Evolutionary conservation across 2,888 invertebrate genomes (phyloP).

Genomic region (Apoda limacodes): DNA sequence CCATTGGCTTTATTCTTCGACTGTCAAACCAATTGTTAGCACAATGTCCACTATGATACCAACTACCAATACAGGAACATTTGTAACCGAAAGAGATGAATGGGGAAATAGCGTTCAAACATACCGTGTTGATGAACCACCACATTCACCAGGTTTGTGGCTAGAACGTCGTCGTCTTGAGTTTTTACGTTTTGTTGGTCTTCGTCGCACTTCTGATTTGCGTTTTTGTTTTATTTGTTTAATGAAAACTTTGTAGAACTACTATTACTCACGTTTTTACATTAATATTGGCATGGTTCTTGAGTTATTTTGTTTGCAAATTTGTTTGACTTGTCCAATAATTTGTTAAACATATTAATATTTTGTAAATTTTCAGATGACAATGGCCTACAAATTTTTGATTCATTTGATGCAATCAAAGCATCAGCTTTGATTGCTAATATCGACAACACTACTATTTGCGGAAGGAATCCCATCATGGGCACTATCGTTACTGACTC

Average conservation of each 20-base stretch:
- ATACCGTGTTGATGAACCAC: constrained; percentile 66
- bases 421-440: constrained; percentile 72
- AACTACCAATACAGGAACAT: constrained; percentile 40
- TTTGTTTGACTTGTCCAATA: neutral
- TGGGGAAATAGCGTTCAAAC: constrained; percentile 63
- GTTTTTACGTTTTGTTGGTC: constrained; percentile 39
- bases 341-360: neutral
- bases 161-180: constrained; percentile 55
- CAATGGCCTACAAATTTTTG: constrained; percentile 58
- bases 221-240: constrained; percentile 21
- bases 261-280: constrained; percentile 9
- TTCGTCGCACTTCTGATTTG: constrained; percentile 58
- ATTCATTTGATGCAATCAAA: constrained; percentile 70
- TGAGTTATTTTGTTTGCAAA: constrained; percentile 5
- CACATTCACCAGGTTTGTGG: constrained; percentile 67
- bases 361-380: constrained; percentile 38
- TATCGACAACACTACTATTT: constrained; percentile 71
- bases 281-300: constrained; percentile 10
- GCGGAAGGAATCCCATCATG: constrained; percentile 90
- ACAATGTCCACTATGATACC: constrained; percentile 47
- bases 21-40: constrained; percentile 56
- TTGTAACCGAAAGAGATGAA: constrained; percentile 50
- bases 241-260: neutral
- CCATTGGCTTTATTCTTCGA: constrained; percentile 62
- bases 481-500: constrained; percentile 93